These are phyloP conservation scores for Mycalesis mineus DNA, from an alignment of 2,888 invertebrate genomes.

Conservation along the genomic window DNA sequence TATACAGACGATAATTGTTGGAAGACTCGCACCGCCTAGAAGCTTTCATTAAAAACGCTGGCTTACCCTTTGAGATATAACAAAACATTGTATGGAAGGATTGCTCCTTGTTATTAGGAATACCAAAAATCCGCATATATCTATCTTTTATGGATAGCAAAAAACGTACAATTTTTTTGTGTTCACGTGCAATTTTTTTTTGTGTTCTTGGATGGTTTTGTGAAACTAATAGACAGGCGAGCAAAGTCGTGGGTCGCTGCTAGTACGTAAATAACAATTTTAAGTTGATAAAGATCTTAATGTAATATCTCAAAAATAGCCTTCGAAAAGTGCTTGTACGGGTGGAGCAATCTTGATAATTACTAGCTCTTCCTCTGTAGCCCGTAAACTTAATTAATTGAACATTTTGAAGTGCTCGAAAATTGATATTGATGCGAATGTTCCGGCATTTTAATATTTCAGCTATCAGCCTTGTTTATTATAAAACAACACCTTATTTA, in stretches of 20 bases:
- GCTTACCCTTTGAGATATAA: too few relatives aligned
- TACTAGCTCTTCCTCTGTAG: constrained; percentile 10
- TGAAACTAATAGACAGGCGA: too few relatives aligned
- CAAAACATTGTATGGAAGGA: too few relatives aligned
- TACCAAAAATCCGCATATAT: too few relatives aligned
- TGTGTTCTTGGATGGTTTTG: too few relatives aligned
- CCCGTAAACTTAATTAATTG: constrained; percentile 54
- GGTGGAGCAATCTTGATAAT: constrained; percentile 6
- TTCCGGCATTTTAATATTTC: constrained; percentile 51
- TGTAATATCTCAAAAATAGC: neutral
- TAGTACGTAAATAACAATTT: neutral
- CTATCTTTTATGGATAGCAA: too few relatives aligned
- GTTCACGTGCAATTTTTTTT: too few relatives aligned
- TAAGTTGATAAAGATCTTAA: neutral
- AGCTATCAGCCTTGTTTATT: constrained; percentile 20
- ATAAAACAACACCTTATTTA: constrained; percentile 1
- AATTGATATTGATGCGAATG: constrained; percentile 68
- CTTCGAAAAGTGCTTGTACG: neutral
- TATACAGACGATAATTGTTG: too few relatives aligned
- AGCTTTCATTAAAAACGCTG: too few relatives aligned
- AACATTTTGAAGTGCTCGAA: constrained; percentile 50
- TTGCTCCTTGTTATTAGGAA: too few relatives aligned
- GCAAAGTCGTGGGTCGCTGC: neutral
- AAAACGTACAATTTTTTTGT: too few relatives aligned
- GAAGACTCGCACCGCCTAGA: too few relatives aligned